Evolutionary conservation across 2,888 invertebrate genomes (phyloP).

Genomic region (Sesia bembeciformis): DNA sequence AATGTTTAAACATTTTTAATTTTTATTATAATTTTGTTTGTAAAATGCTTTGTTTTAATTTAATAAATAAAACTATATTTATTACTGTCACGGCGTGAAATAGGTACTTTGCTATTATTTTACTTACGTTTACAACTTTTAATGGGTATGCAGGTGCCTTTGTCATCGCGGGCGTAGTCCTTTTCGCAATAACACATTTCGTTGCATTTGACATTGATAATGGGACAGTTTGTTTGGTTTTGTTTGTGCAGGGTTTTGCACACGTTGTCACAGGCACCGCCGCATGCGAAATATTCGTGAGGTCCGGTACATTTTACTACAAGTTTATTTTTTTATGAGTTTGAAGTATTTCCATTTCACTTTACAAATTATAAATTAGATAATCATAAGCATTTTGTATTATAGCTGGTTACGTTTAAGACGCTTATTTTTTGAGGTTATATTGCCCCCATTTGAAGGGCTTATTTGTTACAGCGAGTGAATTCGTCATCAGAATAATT

Average conservation of each 20-base stretch:
- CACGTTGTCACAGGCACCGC: conserved; percentile 36
- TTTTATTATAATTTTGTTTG: too few relatives aligned
- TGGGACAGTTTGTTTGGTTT: conserved; percentile 30
- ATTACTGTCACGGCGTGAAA: too few relatives aligned
- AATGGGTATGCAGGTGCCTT: conserved; percentile 16
- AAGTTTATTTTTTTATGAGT: conserved; percentile 1
- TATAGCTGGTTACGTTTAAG: not conserved
- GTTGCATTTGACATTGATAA: conserved; percentile 24
- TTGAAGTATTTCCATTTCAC: not conserved
- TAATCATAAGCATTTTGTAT: not conserved
- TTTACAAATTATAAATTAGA: not conserved
- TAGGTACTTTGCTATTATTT: not conserved
- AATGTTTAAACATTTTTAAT: too few relatives aligned
- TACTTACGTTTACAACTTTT: not conserved
- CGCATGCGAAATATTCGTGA: conserved; percentile 33
- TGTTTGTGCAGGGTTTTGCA: conserved; percentile 25
- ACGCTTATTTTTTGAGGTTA: too few relatives aligned
- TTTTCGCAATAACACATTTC: conserved; percentile 31
- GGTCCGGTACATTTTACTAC: conserved; percentile 22
- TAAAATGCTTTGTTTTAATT: too few relatives aligned
- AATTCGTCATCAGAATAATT: too few relatives aligned
- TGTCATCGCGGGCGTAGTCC: conserved; percentile 26
- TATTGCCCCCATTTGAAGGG: too few relatives aligned
- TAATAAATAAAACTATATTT: too few relatives aligned
- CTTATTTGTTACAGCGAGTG: too few relatives aligned